Base-by-base conservation (phyloP, 2,888 invertebrate genomes). In the Lordiphosa andalusiaca region DNA sequence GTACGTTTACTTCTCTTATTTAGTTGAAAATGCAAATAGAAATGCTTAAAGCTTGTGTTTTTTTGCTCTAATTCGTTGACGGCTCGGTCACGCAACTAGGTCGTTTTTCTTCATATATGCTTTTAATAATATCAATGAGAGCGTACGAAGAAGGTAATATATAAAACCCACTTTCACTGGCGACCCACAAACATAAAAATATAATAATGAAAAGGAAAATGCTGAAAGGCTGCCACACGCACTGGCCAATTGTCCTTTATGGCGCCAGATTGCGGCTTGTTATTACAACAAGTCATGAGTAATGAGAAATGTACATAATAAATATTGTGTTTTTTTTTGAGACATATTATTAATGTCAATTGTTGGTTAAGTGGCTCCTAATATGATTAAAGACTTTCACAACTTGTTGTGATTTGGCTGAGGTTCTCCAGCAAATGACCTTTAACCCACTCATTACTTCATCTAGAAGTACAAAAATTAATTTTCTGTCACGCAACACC, bases 31-130 rank as follows among this genome's bases (percentile, higher is more conserved):
- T 13, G 13, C 42, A 53, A 60, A 69, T 69, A 65, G 48, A 19
- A 40, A 46, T 60, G 76, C 65, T 76, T 77, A 73, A 60, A 76
- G 74, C 52, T 54, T 62, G 63, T 72, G 57, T 56, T 58, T 62
- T 58, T 62, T 53, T 54, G 71, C 75, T 78, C 69, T 63, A 71
- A 77, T 78, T 77, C 65, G 62, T 55, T 64, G 61, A 53, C 50
- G 53, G 44, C 6, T 48, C 38, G 58, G 82, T 78, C 76, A 77
- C 82, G 76, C 76, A 70, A 83, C 58, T 66, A 65, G 61, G 68
- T 74, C 80, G 70, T 82, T 77, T 78, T 66, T 73, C 64, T 74
- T 70, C 82, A 78, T 64, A 78, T 64, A 73, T 72, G 75, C 72
- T 75, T 74, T 71, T 69, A 56, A 74, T 78, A 82, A 63, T 52